Evolutionary conservation across 1,140 invertebrate species (phyloP).

Genomic region (Trachymyrmex septentrionalis): DNA sequence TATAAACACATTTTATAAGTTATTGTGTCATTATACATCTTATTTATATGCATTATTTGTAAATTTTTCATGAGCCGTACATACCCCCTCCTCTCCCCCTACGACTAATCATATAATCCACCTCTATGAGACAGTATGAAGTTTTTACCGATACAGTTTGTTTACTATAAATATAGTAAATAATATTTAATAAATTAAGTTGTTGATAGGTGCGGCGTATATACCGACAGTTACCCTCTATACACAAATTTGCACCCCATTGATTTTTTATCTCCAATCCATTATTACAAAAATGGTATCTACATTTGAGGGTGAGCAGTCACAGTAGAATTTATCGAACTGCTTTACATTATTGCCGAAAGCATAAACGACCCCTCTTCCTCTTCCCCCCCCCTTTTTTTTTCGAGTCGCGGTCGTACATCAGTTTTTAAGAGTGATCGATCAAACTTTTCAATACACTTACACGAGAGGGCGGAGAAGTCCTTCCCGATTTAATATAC

Average conservation of each 20-base stretch:
- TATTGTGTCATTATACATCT: too few relatives aligned
- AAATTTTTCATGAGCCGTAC: too few relatives aligned
- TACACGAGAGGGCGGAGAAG: conserved; percentile 8
- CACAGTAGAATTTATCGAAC: conserved; percentile 4
- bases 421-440: conserved; percentile 41
- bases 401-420: conserved; percentile 29
- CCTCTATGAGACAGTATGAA: too few relatives aligned
- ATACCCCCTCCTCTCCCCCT: too few relatives aligned
- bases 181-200: too few relatives aligned
- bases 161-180: too few relatives aligned
- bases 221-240: too few relatives aligned
- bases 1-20: too few relatives aligned
- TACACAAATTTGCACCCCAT: neutral
- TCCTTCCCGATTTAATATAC: conserved; percentile 61
- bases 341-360: conserved; percentile 41
- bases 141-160: too few relatives aligned
- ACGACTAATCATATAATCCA: too few relatives aligned
- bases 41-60: too few relatives aligned
- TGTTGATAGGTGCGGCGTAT: too few relatives aligned
- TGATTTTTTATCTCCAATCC: conserved; percentile 3
- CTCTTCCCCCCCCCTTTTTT: neutral
- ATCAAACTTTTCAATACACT: conserved; percentile 66
- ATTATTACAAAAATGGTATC: conserved; percentile 6
- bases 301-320: conserved; percentile 31
- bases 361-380: conserved; percentile 29